Base-by-base conservation (phyloP, 2,888 invertebrate species). In the Diaphora mendica region DNA sequence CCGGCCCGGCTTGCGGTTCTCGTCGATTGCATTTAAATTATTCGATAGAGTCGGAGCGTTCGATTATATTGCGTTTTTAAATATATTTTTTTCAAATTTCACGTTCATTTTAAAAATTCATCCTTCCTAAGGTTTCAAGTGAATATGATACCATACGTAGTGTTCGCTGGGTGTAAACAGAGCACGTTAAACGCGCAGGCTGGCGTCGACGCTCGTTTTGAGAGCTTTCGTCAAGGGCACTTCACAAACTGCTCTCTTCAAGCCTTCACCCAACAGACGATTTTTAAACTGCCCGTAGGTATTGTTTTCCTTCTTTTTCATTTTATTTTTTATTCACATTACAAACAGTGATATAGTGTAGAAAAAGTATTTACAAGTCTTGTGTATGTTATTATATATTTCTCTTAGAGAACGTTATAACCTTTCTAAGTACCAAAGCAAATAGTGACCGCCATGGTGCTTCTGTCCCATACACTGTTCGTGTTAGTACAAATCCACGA, bases 401-500 rank as follows among this genome's bases (percentile, higher is more conserved):
- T 78, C 82, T 85, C 76, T 79, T 82, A 84, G 76, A 79, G 81
- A 85, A 80, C 83, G 81, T 87, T 87, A 88, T 86, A 86, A 88
- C 89, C 87, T 87, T 87, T 85, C 88, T 91, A 93, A 92, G 91
- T 93, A 91, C 88, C 86, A 91, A 91, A 87, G 89, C 84, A 94
- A 95, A 94, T 88, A 93, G 86, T 77, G 83, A 78, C 77, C 82
- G 79, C 80, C 79, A 81, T 79, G 85, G 85, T 86, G 91, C 93
- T 93, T 89, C 93, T 92, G 92, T 91, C 90, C 90, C 87, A 81
- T 86, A 81, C 82, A 84, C 81, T 86, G 84, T 86, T 82, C 83
- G 86, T 92, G 91, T 93, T 92, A 86, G 91, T 92, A 94, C 91
- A 94, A 94, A 94, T 93, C 92, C 90, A 90, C 90, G 87, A 90